phyloP scores from a whole-genome alignment of 2,888 invertebrate genomes.

The Ligdia adustata region DNA sequence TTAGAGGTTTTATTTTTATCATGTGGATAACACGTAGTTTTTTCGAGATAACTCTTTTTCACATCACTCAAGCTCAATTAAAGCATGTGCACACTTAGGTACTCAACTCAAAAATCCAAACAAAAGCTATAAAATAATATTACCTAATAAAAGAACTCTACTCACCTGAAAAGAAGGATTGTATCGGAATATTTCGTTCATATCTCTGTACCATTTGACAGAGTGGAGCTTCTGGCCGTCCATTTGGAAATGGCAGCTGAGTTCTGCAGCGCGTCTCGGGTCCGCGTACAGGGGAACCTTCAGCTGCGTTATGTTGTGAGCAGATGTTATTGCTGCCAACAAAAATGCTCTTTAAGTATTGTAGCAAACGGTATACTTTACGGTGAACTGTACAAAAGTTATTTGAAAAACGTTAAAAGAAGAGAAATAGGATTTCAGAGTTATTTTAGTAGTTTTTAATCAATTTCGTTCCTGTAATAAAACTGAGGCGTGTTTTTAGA shows the following conservation, averaged over 20 bases:
- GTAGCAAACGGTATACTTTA: conserved; percentile 2
- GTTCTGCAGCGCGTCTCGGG: conserved; percentile 75
- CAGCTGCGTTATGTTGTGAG: conserved; percentile 74
- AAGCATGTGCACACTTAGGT: no score
- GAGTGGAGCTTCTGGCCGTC: conserved; percentile 75
- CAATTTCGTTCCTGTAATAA: no score
- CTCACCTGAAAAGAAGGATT: conserved; percentile 71
- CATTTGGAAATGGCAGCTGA: conserved; percentile 78
- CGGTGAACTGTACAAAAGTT: no score
- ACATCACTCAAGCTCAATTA: no score
- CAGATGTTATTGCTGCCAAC: conserved; percentile 69
- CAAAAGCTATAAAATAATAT: not conserved
- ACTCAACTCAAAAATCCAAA: no score
- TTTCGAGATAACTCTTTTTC: no score
- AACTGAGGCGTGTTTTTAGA: no score
- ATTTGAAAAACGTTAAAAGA: no score
- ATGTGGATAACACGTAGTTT: no score
- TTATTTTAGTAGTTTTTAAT: no score
- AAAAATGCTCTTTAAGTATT: conserved; percentile 18
- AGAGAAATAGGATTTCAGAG: no score
- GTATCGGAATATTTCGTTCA: conserved; percentile 77
- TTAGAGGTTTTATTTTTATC: no score
- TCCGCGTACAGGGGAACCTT: conserved; percentile 77
- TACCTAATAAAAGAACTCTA: conserved; percentile 7
- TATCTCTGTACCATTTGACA: conserved; percentile 78